Base-by-base conservation (phyloP, 1,140 invertebrate species). In the Cydia strobilella region DNA sequence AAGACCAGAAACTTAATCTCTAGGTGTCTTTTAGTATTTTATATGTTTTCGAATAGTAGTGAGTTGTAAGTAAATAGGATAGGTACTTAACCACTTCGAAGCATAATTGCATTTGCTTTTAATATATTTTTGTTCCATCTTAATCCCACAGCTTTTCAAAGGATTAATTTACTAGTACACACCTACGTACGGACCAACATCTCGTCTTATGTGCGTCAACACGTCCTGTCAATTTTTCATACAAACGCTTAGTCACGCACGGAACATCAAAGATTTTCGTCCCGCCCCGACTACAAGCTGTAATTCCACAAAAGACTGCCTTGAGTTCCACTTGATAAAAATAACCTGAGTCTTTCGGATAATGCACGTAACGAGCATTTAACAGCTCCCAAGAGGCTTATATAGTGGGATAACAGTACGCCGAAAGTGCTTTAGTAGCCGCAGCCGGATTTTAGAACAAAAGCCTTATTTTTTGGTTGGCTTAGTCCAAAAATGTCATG, bases 181-280 rank as follows among this genome's bases (percentile, higher is more conserved):
- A 73, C 45, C 27, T 59, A 48, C 7, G 25, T 27, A 48, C 27
- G 13, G 18, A 59, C 42, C 69, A 20, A 72, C 45, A 51, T 20
- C 73, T 63, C 59, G 27, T 66, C 59, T 66, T 18, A 54, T 63
- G 73, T 66, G 73, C 73, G 42, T 74, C 73, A 59, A 45, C 73
- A 74, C 39, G 73, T 65, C 62, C 62, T 69, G 65, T 20, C 59
- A 42, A 54, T 74, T 74, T 77, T 75, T 31, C 72, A 63, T 27
- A 71, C 54, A 54, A 72, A 74, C 76, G 75, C 77, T 76, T 72
- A 76, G 77, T 76, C 75, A 79, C 77, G 77, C 62, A 76, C 73
- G 59, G 54, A 69, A 79, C 73, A 79, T 79, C 77, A 79, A 79
- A 76, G 77, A 75, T 72, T 76, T 75, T 66, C 31, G 62, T 45